phyloP scores from a whole-genome alignment of 1,140 invertebrate genomes.

The Paralvinella palmiformis region DNA sequence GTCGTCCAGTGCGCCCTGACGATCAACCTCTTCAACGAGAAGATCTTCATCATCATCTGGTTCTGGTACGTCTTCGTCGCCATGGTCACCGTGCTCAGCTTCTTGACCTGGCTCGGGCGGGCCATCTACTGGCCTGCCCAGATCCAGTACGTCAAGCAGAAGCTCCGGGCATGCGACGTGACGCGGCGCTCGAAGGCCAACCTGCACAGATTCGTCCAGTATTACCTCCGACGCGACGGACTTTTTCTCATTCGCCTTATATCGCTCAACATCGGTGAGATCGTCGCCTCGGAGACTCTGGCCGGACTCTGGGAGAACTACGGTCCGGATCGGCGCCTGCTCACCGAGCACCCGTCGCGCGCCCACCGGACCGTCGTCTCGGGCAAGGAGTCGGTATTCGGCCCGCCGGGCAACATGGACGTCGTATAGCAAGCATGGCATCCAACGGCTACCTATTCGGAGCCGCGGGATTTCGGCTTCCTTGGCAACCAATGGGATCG shows the following conservation, averaged over 20 bases:
- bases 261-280: slow-evolving; percentile 39
- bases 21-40: slow-evolving; percentile 57
- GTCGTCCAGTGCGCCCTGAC: slow-evolving; percentile 56
- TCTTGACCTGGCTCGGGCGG: not conserved
- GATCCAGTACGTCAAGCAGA: slow-evolving; percentile 18
- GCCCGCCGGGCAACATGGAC: too few relatives aligned
- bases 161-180: slow-evolving; percentile 19
- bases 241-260: slow-evolving; percentile 48
- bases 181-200: slow-evolving; percentile 9
- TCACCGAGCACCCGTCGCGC: slow-evolving; percentile 10
- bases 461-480: too few relatives aligned
- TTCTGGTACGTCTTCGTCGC: slow-evolving; percentile 57
- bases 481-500: too few relatives aligned
- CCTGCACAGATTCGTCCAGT: slow-evolving; percentile 16
- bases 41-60: slow-evolving; percentile 57
- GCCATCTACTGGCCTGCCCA: slow-evolving; percentile 18
- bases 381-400: too few relatives aligned
- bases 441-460: too few relatives aligned
- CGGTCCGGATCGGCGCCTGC: not conserved
- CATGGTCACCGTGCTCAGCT: slow-evolving; percentile 47
- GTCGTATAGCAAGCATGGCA: too few relatives aligned
- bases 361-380: not conserved
- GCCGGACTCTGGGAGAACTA: slow-evolving; percentile 18
- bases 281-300: slow-evolving; percentile 11
- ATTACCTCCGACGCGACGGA: slow-evolving; percentile 50